Base-by-base conservation (phyloP, 35 echinoderm and acorn worm genomes). In the Acanthaster planci region DNA sequence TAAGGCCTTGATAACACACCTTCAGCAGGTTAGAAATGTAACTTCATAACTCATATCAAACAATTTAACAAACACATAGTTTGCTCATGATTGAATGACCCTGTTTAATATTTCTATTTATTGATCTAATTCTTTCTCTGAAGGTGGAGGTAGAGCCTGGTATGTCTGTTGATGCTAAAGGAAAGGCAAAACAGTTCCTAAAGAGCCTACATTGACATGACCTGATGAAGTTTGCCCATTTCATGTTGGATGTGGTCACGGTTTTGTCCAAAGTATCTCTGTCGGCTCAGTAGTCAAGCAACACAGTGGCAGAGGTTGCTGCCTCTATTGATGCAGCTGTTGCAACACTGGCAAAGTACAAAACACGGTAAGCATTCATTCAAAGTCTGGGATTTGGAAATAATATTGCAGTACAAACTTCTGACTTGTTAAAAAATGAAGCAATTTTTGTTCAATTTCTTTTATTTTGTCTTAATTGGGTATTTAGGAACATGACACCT, bases 281-380 rank as follows among this genome's bases (percentile, higher is more conserved):
- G 5, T 40, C 78, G 34, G 39, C 67, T 34, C 88, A 90, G 40
- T n/a, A 31, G 23, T 15, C 38, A 12, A 90, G 34, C 60, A 86
- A 37, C 39, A 90, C 35, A 0, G 82, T 90, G 42, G 88, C 80
- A 1, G 88, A 90, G 23, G 79, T 89, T n/a, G 87, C 87, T 2
- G 87, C 87, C 14, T 83, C 87, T 0, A 82, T 84, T 26, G 87
- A 89, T 38, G 78, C 51, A 38, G 60, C 79, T 19, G 39, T 29
- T 27, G 87, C 87, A 72, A 81, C 78, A 5, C 79, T 89, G 8
- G 21, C 19, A 10, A 81, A 82, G 16, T 89, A 89, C 78, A 83
- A 89, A 78, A 51, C 37, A 40, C 83, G 78, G 87, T 89, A 89
- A 37, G 14, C 39, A 36, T 38, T 14, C 36, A 15, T 18, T 17